A percentile compares a stretch with the other conserved stretches of the same genome.
phyloP scores from a whole-genome alignment of 1,140 invertebrate species.

The Rhyzopertha dominica region DNA sequence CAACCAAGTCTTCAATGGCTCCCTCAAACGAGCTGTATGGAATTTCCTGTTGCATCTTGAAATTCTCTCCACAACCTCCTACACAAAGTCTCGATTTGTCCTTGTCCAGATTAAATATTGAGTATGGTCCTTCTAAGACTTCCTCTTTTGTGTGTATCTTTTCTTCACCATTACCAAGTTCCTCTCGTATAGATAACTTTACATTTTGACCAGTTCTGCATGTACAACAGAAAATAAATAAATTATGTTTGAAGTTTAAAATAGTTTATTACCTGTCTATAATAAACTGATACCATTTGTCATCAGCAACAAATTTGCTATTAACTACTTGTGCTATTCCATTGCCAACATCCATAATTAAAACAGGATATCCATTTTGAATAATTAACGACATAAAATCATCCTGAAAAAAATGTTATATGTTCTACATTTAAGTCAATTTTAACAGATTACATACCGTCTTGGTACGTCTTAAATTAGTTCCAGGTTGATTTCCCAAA shows the following conservation, averaged over 20 bases:
- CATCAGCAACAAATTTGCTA: constrained; percentile 72
- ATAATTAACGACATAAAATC: constrained; percentile 94
- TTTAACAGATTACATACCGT: constrained; percentile 49
- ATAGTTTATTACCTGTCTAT: constrained; percentile 65
- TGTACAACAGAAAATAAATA: neutral
- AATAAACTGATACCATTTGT: constrained; percentile 86
- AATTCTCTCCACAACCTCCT: constrained; percentile 74
- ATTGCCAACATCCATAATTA: constrained; percentile 85
- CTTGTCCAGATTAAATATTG: constrained; percentile 82
- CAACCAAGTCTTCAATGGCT: constrained; percentile 81
- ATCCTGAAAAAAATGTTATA: constrained; percentile 52
- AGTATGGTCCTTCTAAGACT: constrained; percentile 62
- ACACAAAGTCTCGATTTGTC: constrained; percentile 84
- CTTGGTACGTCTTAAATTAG: constrained; percentile 57
- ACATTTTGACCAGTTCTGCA: constrained; percentile 74
- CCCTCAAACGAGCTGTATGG: constrained; percentile 76
- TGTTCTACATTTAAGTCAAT: constrained; percentile 8
- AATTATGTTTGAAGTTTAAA: neutral
- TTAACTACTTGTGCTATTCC: constrained; percentile 70
- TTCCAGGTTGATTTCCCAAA: constrained; percentile 80
- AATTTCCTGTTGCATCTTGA: constrained; percentile 63
- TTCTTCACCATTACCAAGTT: constrained; percentile 58
- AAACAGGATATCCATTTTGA: constrained; percentile 77
- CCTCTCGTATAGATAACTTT: constrained; percentile 74
- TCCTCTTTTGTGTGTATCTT: constrained; percentile 53